Percentiles rank a stretch among this genome's conserved stretches.
These are phyloP conservation scores for Eupristina koningsbergeri DNA, from an alignment of 1,140 invertebrate genomes.

Conservation along the genomic window DNA sequence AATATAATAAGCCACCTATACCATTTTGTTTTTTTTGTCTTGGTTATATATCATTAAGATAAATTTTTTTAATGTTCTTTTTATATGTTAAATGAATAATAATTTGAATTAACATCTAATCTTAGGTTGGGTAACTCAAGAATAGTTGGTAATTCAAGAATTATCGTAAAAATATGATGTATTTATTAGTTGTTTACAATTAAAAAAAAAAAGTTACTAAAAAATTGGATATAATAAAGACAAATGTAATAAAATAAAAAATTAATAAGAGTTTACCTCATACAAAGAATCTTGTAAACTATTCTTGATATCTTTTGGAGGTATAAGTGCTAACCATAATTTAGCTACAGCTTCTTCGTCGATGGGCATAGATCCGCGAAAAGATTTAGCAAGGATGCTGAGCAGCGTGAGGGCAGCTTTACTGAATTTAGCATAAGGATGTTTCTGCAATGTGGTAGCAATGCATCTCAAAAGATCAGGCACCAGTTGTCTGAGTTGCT, in stretches of 20 bases:
- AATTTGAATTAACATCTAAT: too few relatives aligned
- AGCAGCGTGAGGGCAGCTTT: slow-evolving; percentile 64
- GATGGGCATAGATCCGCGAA: slow-evolving; percentile 60
- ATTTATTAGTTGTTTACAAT: too few relatives aligned
- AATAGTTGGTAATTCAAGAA: too few relatives aligned
- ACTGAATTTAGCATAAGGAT: slow-evolving; percentile 65
- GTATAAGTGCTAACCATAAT: slow-evolving; percentile 66
- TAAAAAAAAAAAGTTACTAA: too few relatives aligned
- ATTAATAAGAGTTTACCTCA: slow-evolving; percentile 56
- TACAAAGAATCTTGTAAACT: slow-evolving; percentile 68
- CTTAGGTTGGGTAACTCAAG: too few relatives aligned
- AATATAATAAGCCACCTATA: slow-evolving; percentile 2
- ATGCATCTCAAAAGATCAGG: slow-evolving; percentile 66
- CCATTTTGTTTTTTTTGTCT: background rate
- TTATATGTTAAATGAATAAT: too few relatives aligned
- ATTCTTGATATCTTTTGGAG: slow-evolving; percentile 66
- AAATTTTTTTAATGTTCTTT: too few relatives aligned
- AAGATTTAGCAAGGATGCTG: slow-evolving; percentile 59
- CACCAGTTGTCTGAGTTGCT: slow-evolving; percentile 65
- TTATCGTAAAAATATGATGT: too few relatives aligned
- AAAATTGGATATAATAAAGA: too few relatives aligned
- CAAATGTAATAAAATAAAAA: slow-evolving; percentile 4
- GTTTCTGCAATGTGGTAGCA: slow-evolving; percentile 64
- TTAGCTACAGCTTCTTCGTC: slow-evolving; percentile 65
- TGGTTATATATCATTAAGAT: too few relatives aligned